Conservation (phyloP, 2,113 vertebrate genomes). For the Oncorhynchus gorbuscha region DNA sequence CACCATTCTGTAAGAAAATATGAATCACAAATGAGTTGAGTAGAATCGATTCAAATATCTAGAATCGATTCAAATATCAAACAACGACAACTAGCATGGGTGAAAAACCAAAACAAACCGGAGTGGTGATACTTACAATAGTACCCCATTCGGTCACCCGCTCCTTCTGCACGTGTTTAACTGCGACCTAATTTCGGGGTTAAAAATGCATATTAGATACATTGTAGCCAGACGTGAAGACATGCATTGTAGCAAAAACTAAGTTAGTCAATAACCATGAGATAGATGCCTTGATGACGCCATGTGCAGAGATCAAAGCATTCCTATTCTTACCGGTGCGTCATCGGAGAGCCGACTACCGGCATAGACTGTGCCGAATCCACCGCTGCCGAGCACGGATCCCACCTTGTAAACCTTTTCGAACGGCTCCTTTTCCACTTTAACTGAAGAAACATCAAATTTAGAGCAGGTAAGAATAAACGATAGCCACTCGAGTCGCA, state of each 20-base stretch:
- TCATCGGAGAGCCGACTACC: conserved; percentile 87
- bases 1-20: conserved; percentile 74
- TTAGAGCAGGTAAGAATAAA: not conserved
- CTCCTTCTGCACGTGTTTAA: conserved; percentile 93
- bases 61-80: not conserved
- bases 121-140: conserved; percentile 80
- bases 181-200: conserved; percentile 80
- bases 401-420: conserved; percentile 94
- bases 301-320: conserved; percentile 3
- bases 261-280: not conserved
- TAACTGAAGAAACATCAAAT: conserved; percentile 71
- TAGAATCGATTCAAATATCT: not conserved
- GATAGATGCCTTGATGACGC: conserved; percentile 19
- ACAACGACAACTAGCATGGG: not conserved
- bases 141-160: conserved; percentile 92
- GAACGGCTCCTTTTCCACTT: conserved; percentile 89
- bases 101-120: conserved; percentile 59
- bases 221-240: not conserved
- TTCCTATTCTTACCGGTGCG: conserved; percentile 82
- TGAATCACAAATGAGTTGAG: not conserved
- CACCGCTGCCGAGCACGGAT: conserved; percentile 90
- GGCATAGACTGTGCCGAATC: conserved; percentile 93
- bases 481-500: not conserved
- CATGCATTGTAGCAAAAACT: conserved; percentile 1
- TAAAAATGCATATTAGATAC: not conserved